These are phyloP conservation scores for Phyllotis vaccarum DNA, from an alignment of 2,797 vertebrate genomes.

Conservation along the genomic window DNA sequence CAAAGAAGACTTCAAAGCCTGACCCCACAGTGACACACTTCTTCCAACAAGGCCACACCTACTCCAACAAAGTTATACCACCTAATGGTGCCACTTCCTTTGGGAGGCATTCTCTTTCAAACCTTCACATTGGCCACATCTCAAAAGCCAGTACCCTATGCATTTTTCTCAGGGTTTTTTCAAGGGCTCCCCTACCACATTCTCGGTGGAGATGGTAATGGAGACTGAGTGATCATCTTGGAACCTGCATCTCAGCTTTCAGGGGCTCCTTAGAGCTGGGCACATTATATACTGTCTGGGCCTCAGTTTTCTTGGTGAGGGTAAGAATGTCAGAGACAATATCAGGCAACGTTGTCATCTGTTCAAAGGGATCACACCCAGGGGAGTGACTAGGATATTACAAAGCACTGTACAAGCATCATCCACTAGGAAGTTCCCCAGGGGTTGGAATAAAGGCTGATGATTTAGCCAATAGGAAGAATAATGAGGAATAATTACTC, in stretches of 20 bases:
- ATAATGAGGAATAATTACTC: neutral
- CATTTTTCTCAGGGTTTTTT: neutral
- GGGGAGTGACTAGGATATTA: neutral
- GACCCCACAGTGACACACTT: neutral
- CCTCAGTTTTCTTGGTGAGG: neutral
- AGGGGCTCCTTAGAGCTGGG: no score
- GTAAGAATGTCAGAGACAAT: no score
- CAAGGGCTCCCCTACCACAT: neutral
- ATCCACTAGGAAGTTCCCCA: neutral
- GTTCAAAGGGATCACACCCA: neutral
- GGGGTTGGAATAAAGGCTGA: neutral
- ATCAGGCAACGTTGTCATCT: fast-evolving
- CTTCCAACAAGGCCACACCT: neutral
- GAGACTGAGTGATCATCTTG: neutral
- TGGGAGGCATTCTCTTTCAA: neutral
- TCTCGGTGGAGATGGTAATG: neutral
- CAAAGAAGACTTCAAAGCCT: neutral
- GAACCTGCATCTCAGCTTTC: neutral
- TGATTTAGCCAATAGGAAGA: neutral
- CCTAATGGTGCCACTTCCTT: neutral
- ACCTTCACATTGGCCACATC: neutral
- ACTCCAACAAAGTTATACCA: neutral
- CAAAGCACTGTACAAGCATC: neutral
- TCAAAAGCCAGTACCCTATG: neutral
- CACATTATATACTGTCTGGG: fast-evolving